Base-by-base conservation (phyloP, 2,797 vertebrate species). In the Anguilla anguilla region DNA sequence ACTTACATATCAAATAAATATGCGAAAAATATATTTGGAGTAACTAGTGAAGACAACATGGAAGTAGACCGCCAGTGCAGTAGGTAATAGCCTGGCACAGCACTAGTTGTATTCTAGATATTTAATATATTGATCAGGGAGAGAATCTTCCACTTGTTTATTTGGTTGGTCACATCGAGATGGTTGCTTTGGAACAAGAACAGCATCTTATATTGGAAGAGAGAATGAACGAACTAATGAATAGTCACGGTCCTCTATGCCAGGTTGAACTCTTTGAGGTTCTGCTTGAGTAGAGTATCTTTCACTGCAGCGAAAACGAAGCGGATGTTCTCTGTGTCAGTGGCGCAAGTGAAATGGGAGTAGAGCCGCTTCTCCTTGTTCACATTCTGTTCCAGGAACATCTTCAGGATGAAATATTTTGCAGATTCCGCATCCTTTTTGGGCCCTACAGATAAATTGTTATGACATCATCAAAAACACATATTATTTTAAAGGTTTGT, bases 261-360 rank as follows among this genome's bases (percentile, higher is more conserved):
- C 0, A 97, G 91, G 91, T 94, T 95, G 91, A 96, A 97, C 3
- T 94, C 90, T 2, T 90, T 91, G 0, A 97, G 90, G 91, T 97
- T 95, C 0, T 96, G 88, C 19, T 92, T 94, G 77, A 98, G 95
- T 84, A 99, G 93, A 0, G 95, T 97, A 87, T 98, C 95, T 91
- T 96, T 97, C 87, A 98, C 97, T 2, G 93, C 95, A 53, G 90
- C 93, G n/a, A 98, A 98, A 89, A 98, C 96, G 0, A 96, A 92
- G 49, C 92, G 87, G 89, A 96, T 98, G 88, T 98, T 98, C 90
- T 97, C 95, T 0, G 97, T 98, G 93, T 98, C 97, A 0, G 97
- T 98, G 59, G 97, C 97, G 31, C 97, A 98, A 13, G 97, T 98
- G 93, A 97, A 97, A 93, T 98, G 97, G 1, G 91, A 93, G 89